These are phyloP conservation scores for Neopelma chrysocephalum DNA, from an alignment of 2,797 vertebrate species.

Conservation along the genomic window DNA sequence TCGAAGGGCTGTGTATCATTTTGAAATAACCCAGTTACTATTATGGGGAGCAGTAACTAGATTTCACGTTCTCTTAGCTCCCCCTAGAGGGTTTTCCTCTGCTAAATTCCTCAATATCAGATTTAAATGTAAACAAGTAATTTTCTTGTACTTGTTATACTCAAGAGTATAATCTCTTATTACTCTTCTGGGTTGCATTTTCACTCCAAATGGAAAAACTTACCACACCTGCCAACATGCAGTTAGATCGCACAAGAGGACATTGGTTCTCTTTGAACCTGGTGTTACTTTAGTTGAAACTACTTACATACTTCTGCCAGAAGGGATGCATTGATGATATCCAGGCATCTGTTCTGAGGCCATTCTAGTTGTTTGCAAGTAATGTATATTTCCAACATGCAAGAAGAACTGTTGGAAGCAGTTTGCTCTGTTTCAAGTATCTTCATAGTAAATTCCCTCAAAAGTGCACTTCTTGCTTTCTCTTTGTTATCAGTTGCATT, in stretches of 20 bases:
- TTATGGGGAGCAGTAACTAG: neutral
- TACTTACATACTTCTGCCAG: neutral
- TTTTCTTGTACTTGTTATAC: neutral
- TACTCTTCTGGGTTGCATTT: neutral
- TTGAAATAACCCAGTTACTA: neutral
- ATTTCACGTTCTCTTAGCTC: constrained; percentile 46
- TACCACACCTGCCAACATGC: neutral
- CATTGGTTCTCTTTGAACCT: neutral
- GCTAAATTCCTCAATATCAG: neutral
- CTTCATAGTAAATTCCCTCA: neutral
- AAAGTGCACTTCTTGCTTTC: neutral
- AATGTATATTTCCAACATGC: rapidly evolving
- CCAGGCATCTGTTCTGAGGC: neutral
- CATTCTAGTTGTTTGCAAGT: neutral
- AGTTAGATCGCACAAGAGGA: neutral
- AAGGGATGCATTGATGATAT: neutral
- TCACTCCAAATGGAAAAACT: neutral
- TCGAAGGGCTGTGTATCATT: neutral
- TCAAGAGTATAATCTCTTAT: neutral
- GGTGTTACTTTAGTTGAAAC: neutral
- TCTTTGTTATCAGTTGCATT: neutral
- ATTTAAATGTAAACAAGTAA: neutral
- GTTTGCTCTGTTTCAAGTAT: neutral
- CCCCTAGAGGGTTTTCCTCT: constrained; percentile 64
- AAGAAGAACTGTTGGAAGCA: neutral